Evolutionary conservation across 2,797 vertebrate species (phyloP), one percentile per base, ranked within the genome.

Genomic region (Apogon hyalosoma): DNA sequence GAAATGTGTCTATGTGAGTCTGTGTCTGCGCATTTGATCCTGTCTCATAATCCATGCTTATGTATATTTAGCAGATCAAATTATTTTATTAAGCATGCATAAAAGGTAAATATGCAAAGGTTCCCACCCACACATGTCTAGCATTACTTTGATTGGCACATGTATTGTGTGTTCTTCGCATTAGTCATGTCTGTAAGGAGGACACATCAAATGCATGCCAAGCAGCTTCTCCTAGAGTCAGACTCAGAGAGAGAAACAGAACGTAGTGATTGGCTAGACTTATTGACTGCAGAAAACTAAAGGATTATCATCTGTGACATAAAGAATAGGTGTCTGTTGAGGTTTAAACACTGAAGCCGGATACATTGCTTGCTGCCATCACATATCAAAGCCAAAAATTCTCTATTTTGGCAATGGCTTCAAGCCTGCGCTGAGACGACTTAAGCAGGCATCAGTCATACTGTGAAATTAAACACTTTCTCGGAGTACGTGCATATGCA

Each of bases 181-280:
- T 88, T 86, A 87, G 69, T 86, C 77, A 80, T 77, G 85, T 88
- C 79, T 80, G 67, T 65, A 71, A 67, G 46, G 73, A 77, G 65
- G 72, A 84, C 71, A 28, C 64, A 61, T 85, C 59, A 21, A 64
- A 2, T 8, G 82, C 73, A 71, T 82, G 65, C 68, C 69, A 82
- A 87, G 55, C 65, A 83, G 76, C 53, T 71, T 40, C 31, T 55
- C 53, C 68, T 55, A 52, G 47, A 52, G 49, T 62, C 61, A 54
- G n/a, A 59, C 33, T 4, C 41, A 61, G 40, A 57, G 13, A 48
- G 41, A 68, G 21, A 56, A 66, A 53, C 43, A 46, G 63, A 58
- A 46, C 11, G 38, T 47, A 45, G 19, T 51, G 66, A 74, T 39
- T 68, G 67, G 50, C 53, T 53, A 48, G 52, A 69, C 14, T 49